Evolutionary conservation across 2,113 vertebrate genomes (phyloP), one percentile per base, ranked within the genome.

Genomic region (Lasiurus cinereus): DNA sequence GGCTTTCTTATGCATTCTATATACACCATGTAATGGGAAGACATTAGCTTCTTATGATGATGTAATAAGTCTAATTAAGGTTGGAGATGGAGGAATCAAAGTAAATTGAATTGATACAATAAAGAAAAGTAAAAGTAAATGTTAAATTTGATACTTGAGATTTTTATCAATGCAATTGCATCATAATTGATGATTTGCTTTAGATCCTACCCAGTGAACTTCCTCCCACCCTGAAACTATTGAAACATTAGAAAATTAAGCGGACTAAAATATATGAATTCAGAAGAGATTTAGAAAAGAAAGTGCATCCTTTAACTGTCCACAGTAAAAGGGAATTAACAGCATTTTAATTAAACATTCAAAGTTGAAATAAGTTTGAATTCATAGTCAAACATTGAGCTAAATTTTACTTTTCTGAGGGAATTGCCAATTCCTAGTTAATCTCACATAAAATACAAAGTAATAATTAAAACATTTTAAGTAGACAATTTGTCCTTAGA

Each of bases 101-200:
- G n/a, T 95, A 93, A 90, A 94, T 66, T 83, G 70, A 95, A 33
- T 85, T 92, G 56, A 80, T 62, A 8, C 46, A 93, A 67, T 31
- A 59, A 85, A 80, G 21, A 91, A 89, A 95, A 85, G 46, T 80
- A 86, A 70, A 94, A 96, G 85, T 50, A 90, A 78, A 93, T 83
- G 95, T 7, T 83, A 83, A 82, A 96, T 79, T 94, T 88, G 64
- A 96, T 88, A 85, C 74, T 78, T 93, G 31, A 95, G 74, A 93
- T 92, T 90, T 91, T 93, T 90, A 83, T 88, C 54, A 39, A 48
- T 59, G 12, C 18, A 95, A 92, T 92, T 93, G 33, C 21, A 88
- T 67, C 84, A 59, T 78, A 88, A 76, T 92, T 87, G 90, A 46
- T 54, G 15, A 3, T 92, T 90, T 94, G 27, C 22, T 36, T 56